phyloP scores from a whole-genome alignment of 2,113 vertebrate species.

The Pholis gunnellus region DNA sequence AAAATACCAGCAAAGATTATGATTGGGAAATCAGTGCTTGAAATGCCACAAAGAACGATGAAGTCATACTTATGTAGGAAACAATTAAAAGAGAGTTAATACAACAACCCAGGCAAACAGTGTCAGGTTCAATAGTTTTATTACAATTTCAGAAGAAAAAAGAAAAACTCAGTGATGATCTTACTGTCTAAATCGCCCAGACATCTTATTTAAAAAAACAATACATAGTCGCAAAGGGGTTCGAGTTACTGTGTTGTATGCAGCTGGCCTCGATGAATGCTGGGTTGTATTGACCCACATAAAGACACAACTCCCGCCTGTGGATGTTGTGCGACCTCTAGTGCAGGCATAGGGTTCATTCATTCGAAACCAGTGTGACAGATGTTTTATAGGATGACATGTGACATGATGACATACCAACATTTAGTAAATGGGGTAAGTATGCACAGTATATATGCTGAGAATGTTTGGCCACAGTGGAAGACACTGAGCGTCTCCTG shows the following conservation, averaged over 20 bases:
- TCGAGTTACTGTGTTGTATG: background rate
- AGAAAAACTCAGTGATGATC: background rate
- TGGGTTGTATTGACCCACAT: constrained; percentile 39
- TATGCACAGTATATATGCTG: background rate
- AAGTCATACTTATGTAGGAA: background rate
- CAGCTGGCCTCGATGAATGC: constrained; percentile 11
- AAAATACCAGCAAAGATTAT: background rate
- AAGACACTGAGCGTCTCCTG: no score
- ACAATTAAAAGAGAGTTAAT: background rate
- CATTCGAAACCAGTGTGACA: background rate
- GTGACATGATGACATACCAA: background rate
- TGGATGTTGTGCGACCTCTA: constrained; percentile 40
- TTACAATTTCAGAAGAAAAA: background rate
- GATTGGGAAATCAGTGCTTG: background rate
- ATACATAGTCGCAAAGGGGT: background rate
- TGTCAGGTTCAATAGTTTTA: background rate
- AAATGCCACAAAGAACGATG: background rate
- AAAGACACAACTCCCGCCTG: background rate
- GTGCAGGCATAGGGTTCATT: background rate
- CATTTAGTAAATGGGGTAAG: background rate
- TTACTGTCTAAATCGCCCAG: background rate
- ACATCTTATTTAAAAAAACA: background rate
- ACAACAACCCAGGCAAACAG: background rate
- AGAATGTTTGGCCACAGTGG: no score
- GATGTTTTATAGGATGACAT: background rate